phyloP scores from a whole-genome alignment of 92 coral and sea anemone species.

The Actinostola sp. region DNA sequence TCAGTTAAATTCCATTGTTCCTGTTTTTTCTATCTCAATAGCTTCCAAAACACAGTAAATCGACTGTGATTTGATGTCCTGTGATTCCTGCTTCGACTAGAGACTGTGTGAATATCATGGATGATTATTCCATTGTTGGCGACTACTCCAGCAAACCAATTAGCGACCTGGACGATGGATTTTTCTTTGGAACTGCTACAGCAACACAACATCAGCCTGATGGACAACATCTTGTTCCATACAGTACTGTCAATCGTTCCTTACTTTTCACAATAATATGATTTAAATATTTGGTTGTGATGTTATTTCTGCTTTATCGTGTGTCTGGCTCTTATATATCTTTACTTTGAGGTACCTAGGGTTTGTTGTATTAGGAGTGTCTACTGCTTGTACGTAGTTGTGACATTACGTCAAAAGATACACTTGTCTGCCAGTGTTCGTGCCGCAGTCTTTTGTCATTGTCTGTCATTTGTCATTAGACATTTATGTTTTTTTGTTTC shows the following conservation, averaged over 20 bases:
- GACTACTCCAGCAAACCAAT: constrained; percentile 70
- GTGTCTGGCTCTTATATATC: no score
- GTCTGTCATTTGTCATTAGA: no score
- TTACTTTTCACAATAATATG: background rate
- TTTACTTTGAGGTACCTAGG: no score
- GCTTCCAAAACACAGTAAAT: constrained; percentile 67
- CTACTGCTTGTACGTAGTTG: no score
- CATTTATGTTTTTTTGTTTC: no score
- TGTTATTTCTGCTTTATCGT: background rate
- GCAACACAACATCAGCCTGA: constrained; percentile 76
- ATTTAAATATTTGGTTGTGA: constrained; percentile 2
- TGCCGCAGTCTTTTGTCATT: no score
- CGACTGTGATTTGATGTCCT: constrained; percentile 37
- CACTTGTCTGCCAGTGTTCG: no score
- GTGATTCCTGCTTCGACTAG: background rate
- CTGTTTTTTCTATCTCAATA: constrained; percentile 79
- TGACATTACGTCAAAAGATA: no score
- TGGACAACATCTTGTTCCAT: constrained; percentile 74
- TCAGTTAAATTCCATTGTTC: constrained; percentile 37
- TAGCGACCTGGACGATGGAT: constrained; percentile 85
- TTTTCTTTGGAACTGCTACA: constrained; percentile 85
- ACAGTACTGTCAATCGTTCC: constrained; percentile 71
- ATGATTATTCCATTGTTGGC: constrained; percentile 78
- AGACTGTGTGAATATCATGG: constrained; percentile 62
- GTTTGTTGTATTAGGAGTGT: no score